Percentiles rank a stretch among this genome's conserved stretches.
These are phyloP conservation scores for Saguinus midas DNA, from an alignment of 2,113 vertebrate species.

Conservation along the genomic window DNA sequence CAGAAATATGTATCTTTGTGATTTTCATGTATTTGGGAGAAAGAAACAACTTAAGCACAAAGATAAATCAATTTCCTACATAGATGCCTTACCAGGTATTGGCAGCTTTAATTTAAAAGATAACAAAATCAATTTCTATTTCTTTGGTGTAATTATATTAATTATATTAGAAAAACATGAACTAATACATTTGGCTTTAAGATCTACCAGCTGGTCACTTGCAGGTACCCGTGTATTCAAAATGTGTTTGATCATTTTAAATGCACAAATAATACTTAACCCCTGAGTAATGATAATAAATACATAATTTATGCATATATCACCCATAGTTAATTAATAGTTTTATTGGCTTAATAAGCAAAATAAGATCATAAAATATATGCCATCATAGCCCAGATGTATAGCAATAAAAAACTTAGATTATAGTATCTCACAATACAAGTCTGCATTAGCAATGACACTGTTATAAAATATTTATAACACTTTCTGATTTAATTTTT, in stretches of 20 bases:
- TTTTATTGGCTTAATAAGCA: not conserved
- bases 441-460: constrained; percentile 20
- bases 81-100: not conserved
- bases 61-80: not conserved
- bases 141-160: constrained; percentile 10
- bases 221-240: not conserved
- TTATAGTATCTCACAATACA: not conserved
- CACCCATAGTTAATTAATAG: not conserved
- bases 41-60: not conserved
- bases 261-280: constrained; percentile 7
- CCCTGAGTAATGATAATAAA: not conserved
- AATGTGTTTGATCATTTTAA: constrained; percentile 25
- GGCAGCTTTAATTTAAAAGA: constrained; percentile 16
- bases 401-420: not conserved
- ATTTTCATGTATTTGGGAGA: not conserved
- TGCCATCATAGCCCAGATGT: not conserved
- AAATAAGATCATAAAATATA: not conserved
- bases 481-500: not conserved
- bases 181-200: not conserved
- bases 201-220: not conserved
- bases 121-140: not conserved
- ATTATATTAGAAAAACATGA: not conserved
- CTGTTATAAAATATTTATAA: constrained; percentile 39
- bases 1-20: not conserved
- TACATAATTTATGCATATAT: not conserved